These are phyloP conservation scores for Elachura formosa DNA, from an alignment of 2,113 vertebrate genomes.

Conservation along the genomic window DNA sequence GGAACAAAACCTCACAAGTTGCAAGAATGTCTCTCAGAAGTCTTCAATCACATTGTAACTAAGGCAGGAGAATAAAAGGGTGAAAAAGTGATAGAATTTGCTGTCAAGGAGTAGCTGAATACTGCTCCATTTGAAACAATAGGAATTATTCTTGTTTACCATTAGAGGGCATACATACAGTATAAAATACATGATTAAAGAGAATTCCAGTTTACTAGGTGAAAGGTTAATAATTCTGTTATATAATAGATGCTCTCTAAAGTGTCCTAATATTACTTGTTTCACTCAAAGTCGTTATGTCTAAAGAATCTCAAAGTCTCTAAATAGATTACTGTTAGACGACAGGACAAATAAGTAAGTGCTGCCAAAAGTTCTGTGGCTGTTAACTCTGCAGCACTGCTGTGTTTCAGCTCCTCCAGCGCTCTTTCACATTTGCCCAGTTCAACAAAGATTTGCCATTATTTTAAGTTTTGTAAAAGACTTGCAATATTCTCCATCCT, in stretches of 20 bases:
- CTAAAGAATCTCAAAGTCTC: neutral
- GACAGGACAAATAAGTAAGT: neutral
- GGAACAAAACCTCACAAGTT: neutral
- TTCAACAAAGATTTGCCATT: neutral
- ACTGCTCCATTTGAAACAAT: neutral
- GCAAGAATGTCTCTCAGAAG: neutral
- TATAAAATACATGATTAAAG: slow-evolving; percentile 32
- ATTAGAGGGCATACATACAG: slow-evolving; percentile 69
- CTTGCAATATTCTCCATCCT: neutral
- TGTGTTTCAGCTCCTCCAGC: neutral
- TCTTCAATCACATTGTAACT: neutral
- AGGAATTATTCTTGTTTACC: slow-evolving; percentile 48
- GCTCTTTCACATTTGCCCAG: neutral
- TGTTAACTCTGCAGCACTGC: neutral
- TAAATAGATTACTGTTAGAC: neutral
- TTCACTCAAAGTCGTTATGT: neutral
- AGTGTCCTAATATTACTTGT: neutral
- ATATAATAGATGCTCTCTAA: neutral
- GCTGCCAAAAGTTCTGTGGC: neutral
- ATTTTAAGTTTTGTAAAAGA: neutral
- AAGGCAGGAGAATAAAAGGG: rapidly evolving
- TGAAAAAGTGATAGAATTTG: neutral
- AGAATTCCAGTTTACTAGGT: neutral
- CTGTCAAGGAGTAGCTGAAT: neutral
- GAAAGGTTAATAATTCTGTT: slow-evolving; percentile 35